phyloP scores from a whole-genome alignment of 2,888 invertebrate genomes.

The Baccha elongata region DNA sequence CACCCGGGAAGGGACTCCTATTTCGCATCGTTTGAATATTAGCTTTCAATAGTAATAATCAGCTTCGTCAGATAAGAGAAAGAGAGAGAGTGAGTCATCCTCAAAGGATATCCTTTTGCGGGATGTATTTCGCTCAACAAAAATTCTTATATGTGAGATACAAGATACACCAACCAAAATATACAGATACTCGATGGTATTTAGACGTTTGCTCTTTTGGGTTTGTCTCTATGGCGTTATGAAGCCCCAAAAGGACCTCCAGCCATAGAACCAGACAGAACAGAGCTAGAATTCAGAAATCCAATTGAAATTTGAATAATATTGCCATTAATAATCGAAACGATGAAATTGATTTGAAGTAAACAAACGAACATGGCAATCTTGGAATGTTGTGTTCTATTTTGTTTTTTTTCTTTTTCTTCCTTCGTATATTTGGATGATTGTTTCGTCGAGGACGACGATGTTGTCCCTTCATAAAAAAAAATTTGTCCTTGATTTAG shows the following conservation, averaged over 20 bases:
- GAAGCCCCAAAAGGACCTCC: conserved; percentile 18
- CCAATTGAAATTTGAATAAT: conserved; percentile 70
- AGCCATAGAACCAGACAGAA: not conserved
- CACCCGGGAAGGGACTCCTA: not conserved
- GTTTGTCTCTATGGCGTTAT: not conserved
- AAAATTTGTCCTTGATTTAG: conserved; percentile 28
- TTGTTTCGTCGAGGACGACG: conserved; percentile 26
- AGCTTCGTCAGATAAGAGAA: conserved; percentile 38
- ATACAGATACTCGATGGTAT: conserved; percentile 21
- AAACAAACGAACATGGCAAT: conserved; percentile 67
- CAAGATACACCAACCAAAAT: conserved; percentile 10
- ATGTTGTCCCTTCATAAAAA: conserved; percentile 13
- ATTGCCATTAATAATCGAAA: conserved; percentile 72
- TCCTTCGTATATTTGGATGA: conserved; percentile 13
- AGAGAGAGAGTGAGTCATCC: not conserved
- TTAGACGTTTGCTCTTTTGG: conserved; percentile 36
- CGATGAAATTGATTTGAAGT: conserved; percentile 68
- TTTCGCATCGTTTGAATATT: conserved; percentile 20
- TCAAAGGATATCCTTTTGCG: conserved; percentile 51
- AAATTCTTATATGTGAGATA: conserved; percentile 21
- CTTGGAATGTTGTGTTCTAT: conserved; percentile 30
- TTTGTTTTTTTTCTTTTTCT: not conserved
- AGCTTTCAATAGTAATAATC: conserved; percentile 59
- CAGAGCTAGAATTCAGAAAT: conserved; percentile 49
- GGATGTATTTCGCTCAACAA: not conserved